phyloP scores from a whole-genome alignment of 2,797 vertebrate genomes.

The Propithecus perrieri region DNA sequence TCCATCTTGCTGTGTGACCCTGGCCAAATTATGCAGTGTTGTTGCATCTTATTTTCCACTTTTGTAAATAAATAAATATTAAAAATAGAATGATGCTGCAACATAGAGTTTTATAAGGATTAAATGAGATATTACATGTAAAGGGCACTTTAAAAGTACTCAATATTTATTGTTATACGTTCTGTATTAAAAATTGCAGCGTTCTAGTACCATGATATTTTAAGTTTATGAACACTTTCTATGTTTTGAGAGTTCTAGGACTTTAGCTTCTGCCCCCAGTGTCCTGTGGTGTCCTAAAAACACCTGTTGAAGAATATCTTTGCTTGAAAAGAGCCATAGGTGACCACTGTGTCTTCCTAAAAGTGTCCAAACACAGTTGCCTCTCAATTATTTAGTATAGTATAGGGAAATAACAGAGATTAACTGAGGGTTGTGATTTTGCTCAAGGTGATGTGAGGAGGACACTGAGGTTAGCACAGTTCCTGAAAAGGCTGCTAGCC shows the following conservation, averaged over 20 bases:
- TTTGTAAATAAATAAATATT: background rate
- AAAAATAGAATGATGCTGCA: background rate
- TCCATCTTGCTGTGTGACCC: background rate
- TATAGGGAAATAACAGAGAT: background rate
- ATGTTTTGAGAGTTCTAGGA: constrained; percentile 26
- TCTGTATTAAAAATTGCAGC: background rate
- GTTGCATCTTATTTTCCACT: background rate
- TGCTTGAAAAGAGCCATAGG: background rate
- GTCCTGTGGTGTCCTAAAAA: background rate
- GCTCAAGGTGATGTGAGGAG: background rate
- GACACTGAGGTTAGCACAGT: background rate
- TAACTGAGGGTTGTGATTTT: background rate
- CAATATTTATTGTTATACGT: constrained; percentile 2
- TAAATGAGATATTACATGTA: background rate
- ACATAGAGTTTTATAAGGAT: background rate
- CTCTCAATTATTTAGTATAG: background rate
- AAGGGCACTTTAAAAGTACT: background rate
- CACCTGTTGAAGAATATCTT: background rate
- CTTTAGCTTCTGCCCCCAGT: background rate
- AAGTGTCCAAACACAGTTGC: background rate
- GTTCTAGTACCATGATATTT: background rate
- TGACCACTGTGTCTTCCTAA: background rate
- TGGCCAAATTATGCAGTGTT: background rate
- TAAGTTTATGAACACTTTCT: background rate
- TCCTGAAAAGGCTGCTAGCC: background rate